These are phyloP conservation scores for Netelia inedita DNA, from an alignment of 2,888 invertebrate species.

Conservation along the genomic window DNA sequence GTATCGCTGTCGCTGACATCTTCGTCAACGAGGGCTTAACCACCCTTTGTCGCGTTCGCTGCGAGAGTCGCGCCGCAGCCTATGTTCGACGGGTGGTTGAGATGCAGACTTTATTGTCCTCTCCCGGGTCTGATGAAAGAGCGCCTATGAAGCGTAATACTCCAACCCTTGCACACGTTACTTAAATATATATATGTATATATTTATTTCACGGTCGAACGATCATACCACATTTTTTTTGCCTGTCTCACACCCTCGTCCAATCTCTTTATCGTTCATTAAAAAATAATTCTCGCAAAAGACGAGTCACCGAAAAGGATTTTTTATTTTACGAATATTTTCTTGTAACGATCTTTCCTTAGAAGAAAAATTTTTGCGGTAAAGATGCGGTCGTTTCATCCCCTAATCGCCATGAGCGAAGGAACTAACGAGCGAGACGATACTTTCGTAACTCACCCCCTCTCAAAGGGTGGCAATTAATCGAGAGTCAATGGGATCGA, in stretches of 20 bases:
- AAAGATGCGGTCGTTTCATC: background rate
- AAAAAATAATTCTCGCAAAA: too few species aligned
- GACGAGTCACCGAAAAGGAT: too few species aligned
- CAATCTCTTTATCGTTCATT: too few species aligned
- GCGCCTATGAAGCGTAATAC: constrained; percentile 17
- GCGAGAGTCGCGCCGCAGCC: constrained; percentile 14
- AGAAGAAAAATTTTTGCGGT: too few species aligned
- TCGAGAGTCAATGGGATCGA: background rate
- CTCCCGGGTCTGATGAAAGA: constrained; percentile 56
- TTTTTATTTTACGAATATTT: too few species aligned
- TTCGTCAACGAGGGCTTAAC: constrained; percentile 81
- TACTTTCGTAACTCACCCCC: background rate
- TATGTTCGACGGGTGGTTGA: constrained; percentile 76
- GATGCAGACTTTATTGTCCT: constrained; percentile 82
- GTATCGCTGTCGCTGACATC: constrained; percentile 69
- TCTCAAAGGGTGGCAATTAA: constrained; percentile 11
- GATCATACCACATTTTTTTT: constrained; percentile 51
- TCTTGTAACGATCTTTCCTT: too few species aligned
- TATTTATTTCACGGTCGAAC: constrained; percentile 68
- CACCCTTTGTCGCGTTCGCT: constrained; percentile 77
- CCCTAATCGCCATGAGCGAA: background rate
- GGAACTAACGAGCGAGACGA: background rate
- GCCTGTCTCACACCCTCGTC: too few species aligned
- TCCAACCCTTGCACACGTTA: constrained; percentile 71
- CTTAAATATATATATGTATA: constrained; percentile 63